Evolutionary conservation across 2,888 invertebrate species (phyloP).

Genomic region (Tiphia femorata): DNA sequence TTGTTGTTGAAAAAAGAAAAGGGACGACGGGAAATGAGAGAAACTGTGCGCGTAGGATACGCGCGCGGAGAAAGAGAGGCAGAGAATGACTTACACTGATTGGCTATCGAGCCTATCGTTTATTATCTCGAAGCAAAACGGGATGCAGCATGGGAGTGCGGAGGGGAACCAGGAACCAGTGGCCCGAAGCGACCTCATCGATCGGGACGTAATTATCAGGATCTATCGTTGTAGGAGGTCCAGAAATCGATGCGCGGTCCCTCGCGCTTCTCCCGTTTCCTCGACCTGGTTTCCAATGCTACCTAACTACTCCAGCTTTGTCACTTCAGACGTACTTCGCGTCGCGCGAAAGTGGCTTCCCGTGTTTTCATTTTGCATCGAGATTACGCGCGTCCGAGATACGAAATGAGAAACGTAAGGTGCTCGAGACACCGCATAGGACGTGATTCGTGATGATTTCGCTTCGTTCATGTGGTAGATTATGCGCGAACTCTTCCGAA

Average conservation of each 20-base stretch:
- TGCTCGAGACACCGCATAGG: neutral
- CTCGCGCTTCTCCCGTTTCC: neutral
- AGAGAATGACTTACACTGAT: slow-evolving; percentile 27
- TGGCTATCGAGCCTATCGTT: slow-evolving; percentile 28
- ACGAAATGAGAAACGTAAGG: slow-evolving; percentile 22
- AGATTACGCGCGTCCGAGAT: no score
- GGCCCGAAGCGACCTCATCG: slow-evolving; percentile 51
- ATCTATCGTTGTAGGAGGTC: slow-evolving; percentile 47
- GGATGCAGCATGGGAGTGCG: neutral
- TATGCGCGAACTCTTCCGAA: no score
- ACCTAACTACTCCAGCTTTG: no score
- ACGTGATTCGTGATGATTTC: neutral
- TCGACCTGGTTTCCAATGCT: no score
- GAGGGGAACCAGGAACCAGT: slow-evolving; percentile 23
- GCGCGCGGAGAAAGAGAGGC: slow-evolving; percentile 3
- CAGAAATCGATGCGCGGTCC: slow-evolving; percentile 26
- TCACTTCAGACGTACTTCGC: slow-evolving; percentile 31
- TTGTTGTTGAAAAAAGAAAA: slow-evolving; percentile 19
- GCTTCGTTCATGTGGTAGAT: no score
- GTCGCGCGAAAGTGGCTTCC: slow-evolving; percentile 39
- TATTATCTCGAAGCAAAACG: slow-evolving; percentile 25
- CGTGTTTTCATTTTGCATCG: slow-evolving; percentile 40
- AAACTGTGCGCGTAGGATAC: no score
- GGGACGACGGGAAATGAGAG: no score
- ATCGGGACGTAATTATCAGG: slow-evolving; percentile 52